Percentiles rank a stretch among this genome's conserved stretches.
Conservation (phyloP, 1,140 invertebrate species). For the Caenorhabditis latens region DNA sequence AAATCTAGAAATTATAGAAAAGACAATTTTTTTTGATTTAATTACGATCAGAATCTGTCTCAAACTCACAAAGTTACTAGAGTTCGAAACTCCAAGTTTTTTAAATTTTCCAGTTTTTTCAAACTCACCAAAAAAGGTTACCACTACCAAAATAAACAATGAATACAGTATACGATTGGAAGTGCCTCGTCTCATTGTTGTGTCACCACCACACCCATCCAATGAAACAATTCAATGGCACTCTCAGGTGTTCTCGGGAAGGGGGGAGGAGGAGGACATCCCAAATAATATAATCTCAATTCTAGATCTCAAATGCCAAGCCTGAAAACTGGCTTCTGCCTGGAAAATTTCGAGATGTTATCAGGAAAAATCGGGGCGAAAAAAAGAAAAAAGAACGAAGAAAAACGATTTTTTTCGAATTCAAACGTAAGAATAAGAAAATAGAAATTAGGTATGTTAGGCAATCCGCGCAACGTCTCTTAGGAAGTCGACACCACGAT, state of each 20-base stretch:
- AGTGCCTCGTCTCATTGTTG: not conserved
- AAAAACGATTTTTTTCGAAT: slow-evolving; percentile 49
- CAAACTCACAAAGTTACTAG: too few species aligned
- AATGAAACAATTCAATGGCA: not conserved
- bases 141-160: not conserved
- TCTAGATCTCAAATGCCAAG: not conserved
- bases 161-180: not conserved
- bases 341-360: too few species aligned
- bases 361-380: not conserved
- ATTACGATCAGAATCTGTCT: too few species aligned
- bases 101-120: not conserved
- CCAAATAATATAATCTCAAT: not conserved
- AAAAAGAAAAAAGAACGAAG: not conserved
- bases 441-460: not conserved
- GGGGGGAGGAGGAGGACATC: not conserved
- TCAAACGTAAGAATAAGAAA: not conserved
- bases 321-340: too few species aligned
- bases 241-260: not conserved
- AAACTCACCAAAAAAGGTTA: slow-evolving; percentile 40
- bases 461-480: slow-evolving; percentile 2
- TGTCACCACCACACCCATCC: not conserved
- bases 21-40: too few species aligned
- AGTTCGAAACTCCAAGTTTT: too few species aligned
- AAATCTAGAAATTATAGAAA: not conserved
- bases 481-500: not conserved